Evolutionary conservation across 2,113 vertebrate species (phyloP), one percentile per base, ranked within the genome.

Genomic region (Rhinopithecus roxellana): DNA sequence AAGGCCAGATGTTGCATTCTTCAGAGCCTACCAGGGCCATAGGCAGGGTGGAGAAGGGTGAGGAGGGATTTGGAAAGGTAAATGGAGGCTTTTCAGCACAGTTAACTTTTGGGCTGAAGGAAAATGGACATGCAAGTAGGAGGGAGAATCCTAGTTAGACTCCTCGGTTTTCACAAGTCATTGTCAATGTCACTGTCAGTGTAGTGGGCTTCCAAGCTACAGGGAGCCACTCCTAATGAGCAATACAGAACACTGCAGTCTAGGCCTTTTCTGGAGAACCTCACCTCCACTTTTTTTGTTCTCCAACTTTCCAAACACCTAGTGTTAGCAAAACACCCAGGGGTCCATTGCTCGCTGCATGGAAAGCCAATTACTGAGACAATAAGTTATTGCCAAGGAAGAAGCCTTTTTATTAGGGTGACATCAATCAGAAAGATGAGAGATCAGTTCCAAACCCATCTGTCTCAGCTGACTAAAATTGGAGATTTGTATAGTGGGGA

Each of bases 131-230:
- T 48, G 50, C 5, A 17, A 61, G 75, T 45, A 7, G 40, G 64
- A 85, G 38, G 7, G 40, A 35, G 52, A 74, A 70, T 48, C 52
- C 38, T 77, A 57, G 8, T 6, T 45, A 43, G 77, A 43, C 20
- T 16, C 50, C 35, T 77, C 35, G 0, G 0, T 52, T 82, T 38
- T 20, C 69, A 45, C 57, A 50, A 38, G 1, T 32, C 40, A n/a
- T 4, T 2, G 22, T 75, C 57, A 3, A 0, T 10, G 59, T 88
- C 27, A 4, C 61, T 3, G 43, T 25, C 1, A 38, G 64, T 67
- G 11, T 38, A 0, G 8, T 10, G 90, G 52, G 22, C 74, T 3
- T 48, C 40, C 52, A 25, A 3, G 10, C 6, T 6, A 1, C 2
- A 0, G 55, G 32, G 81, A 38, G 45, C n/a, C 3, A 16, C 4